A percentile compares a stretch with the other conserved stretches of the same genome.
These are phyloP conservation scores for Aphidoletes aphidimyza DNA, from an alignment of 2,888 invertebrate genomes.

Conservation along the genomic window DNA sequence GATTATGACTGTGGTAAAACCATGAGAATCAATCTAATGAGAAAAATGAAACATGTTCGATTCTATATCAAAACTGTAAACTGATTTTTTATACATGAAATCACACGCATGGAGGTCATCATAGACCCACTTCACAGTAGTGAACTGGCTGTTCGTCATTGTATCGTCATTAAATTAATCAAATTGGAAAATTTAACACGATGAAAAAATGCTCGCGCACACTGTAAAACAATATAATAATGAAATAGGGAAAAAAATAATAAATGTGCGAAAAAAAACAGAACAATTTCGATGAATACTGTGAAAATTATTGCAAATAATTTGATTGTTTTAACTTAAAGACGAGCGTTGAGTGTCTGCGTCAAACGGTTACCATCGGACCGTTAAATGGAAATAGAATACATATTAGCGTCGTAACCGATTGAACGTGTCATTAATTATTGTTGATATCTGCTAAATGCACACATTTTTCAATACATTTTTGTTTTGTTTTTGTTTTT, in stretches of 20 bases:
- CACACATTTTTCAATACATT: too few relatives aligned
- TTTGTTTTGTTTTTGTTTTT: too few relatives aligned
- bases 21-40: neutral
- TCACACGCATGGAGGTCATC: neutral
- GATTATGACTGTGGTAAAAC: neutral
- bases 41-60: too few relatives aligned
- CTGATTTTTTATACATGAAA: too few relatives aligned
- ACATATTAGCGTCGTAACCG: neutral
- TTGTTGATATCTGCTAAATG: slow-evolving; percentile 23
- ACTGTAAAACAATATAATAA: neutral
- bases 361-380: neutral
- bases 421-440: slow-evolving; percentile 49
- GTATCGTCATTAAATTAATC: neutral
- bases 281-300: slow-evolving; percentile 41
- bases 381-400: slow-evolving; percentile 7
- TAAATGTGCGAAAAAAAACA: slow-evolving; percentile 17
- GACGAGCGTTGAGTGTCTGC: neutral
- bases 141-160: slow-evolving; percentile 17
- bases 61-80: too few relatives aligned
- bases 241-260: neutral
- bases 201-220: neutral
- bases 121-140: too few relatives aligned
- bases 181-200: slow-evolving; percentile 8
- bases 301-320: slow-evolving; percentile 37
- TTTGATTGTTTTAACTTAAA: slow-evolving; percentile 13